Percentiles rank a stretch among this genome's conserved stretches.
These are phyloP conservation scores for Penaeus monodon DNA, from an alignment of 2,888 invertebrate species.

Conservation along the genomic window DNA sequence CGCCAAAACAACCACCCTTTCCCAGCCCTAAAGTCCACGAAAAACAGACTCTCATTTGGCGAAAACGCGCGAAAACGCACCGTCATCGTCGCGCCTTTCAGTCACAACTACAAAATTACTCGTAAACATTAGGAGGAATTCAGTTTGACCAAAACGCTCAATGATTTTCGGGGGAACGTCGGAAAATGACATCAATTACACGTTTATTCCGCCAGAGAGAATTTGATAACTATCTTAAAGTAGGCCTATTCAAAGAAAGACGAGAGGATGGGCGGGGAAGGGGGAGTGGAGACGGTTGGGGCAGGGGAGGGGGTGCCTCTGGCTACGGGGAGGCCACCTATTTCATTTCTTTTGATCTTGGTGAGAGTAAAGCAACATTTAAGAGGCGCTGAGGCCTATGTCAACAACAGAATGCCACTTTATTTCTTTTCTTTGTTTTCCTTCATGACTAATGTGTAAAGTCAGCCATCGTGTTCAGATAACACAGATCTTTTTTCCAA, in stretches of 20 bases:
- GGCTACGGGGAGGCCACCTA: conserved; percentile 6
- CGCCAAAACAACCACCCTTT: no score
- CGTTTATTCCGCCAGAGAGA: conserved; percentile 37
- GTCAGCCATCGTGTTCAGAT: no score
- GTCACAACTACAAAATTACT: conserved; percentile 15
- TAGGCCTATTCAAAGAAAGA: conserved; percentile 31
- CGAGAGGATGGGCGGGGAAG: neutral
- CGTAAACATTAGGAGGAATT: conserved; percentile 34
- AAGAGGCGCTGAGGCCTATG: no score
- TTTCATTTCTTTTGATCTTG: no score
- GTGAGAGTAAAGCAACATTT: no score
- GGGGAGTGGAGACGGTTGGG: neutral
- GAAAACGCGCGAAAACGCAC: neutral
- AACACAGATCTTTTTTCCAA: no score
- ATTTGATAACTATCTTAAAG: conserved; percentile 46
- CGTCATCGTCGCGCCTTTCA: conserved; percentile 7
- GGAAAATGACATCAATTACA: conserved; percentile 51
- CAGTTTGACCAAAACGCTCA: conserved; percentile 22
- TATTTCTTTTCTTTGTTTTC: conserved; percentile 15
- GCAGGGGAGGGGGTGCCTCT: neutral
- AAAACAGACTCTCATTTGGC: neutral
- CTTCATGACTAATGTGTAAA: neutral
- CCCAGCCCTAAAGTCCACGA: no score
- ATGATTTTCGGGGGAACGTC: conserved; percentile 20
- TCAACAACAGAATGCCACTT: neutral